These are phyloP conservation scores for Apocrypta bakeri DNA, from an alignment of 1,140 invertebrate species.

Conservation along the genomic window DNA sequence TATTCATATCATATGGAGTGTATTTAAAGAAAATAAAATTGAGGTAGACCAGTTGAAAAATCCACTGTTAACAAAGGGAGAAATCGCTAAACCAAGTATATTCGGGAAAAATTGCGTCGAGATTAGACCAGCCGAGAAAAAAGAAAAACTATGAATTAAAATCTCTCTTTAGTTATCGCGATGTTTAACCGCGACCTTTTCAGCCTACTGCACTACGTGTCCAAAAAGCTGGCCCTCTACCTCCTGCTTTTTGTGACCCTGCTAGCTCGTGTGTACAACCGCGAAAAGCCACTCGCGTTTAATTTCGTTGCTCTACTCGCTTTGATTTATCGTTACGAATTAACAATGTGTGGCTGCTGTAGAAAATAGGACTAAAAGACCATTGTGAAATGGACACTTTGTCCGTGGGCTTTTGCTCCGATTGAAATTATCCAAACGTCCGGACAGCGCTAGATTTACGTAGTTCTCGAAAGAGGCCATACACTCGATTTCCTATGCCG, in stretches of 20 bases:
- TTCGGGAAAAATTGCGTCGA: background rate
- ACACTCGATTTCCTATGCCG: slow-evolving; percentile 55
- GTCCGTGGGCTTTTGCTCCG: slow-evolving; percentile 51
- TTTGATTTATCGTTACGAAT: slow-evolving; percentile 43
- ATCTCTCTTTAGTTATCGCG: too few relatives aligned
- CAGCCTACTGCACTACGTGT: too few relatives aligned
- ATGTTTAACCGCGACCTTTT: slow-evolving; percentile 36
- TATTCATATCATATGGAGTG: too few relatives aligned
- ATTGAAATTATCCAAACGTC: slow-evolving; percentile 63
- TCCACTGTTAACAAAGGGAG: too few relatives aligned
- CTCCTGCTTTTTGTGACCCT: background rate
- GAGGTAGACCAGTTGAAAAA: too few relatives aligned
- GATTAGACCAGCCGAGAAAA: background rate
- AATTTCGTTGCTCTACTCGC: slow-evolving; percentile 10
- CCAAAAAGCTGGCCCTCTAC: background rate
- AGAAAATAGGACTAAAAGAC: slow-evolving; percentile 23
- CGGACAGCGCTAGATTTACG: slow-evolving; percentile 64
- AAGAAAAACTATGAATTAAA: slow-evolving; percentile 20
- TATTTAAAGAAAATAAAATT: too few relatives aligned
- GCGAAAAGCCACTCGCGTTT: slow-evolving; percentile 21
- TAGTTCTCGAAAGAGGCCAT: slow-evolving; percentile 54
- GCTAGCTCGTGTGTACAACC: background rate
- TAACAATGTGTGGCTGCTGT: slow-evolving; percentile 23
- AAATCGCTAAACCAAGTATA: too few relatives aligned
- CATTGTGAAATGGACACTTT: background rate